A percentile compares a stretch with the other conserved stretches of the same genome.
Conservation (phyloP, 2,888 invertebrate genomes). For the Nephrotoma appendiculata region DNA sequence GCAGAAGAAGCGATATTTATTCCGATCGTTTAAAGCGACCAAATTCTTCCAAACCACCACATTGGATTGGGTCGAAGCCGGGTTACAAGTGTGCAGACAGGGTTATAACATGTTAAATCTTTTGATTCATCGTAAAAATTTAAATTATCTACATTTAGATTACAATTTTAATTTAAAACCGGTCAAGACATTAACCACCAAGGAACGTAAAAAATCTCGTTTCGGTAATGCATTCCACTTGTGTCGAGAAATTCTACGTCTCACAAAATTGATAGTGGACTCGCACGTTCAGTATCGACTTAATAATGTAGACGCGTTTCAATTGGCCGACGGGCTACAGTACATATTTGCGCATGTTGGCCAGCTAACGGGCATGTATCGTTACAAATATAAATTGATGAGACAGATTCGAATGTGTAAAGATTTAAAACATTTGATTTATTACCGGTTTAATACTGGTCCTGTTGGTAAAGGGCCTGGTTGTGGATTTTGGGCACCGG, state of each 20-base stretch:
- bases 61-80: constrained; percentile 99
- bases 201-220: constrained; percentile 96
- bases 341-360: constrained; percentile 99
- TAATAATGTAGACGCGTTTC: constrained; percentile 99
- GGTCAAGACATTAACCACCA: constrained; percentile 97
- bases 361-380: constrained; percentile 98
- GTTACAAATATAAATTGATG: constrained; percentile 98
- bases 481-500: constrained; percentile 97
- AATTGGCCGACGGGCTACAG: constrained; percentile 94
- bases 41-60: constrained; percentile 99
- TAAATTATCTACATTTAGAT: constrained; percentile 98
- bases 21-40: constrained; percentile 98
- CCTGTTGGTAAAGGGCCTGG: constrained; percentile 98
- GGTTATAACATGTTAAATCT: constrained; percentile 99
- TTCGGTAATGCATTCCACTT: constrained; percentile 98
- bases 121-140: constrained; percentile 95
- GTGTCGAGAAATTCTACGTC: constrained; percentile 94
- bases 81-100: constrained; percentile 94
- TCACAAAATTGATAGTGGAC: constrained; percentile 97
- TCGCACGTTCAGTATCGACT: constrained; percentile 98
- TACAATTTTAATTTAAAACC: constrained; percentile 99
- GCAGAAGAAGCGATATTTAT: constrained; percentile 93
- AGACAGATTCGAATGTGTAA: constrained; percentile 99
- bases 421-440: constrained; percentile 97
- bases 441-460: constrained; percentile 97